These are phyloP conservation scores for Hirudo medicinalis DNA, from an alignment of 1,140 invertebrate genomes.

Conservation along the genomic window DNA sequence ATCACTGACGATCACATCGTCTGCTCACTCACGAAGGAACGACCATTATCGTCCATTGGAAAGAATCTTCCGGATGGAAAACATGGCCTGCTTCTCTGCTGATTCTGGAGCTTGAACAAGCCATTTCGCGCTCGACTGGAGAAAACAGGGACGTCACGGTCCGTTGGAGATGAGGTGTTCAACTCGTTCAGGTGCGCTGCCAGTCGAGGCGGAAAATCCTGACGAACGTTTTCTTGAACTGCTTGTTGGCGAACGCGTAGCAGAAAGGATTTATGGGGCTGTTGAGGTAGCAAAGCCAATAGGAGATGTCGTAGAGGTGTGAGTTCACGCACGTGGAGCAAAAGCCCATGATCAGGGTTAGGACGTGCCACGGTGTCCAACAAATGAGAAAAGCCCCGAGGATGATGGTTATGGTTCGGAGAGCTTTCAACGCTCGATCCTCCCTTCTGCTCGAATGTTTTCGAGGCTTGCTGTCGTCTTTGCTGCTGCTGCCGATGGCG, in stretches of 20 bases:
- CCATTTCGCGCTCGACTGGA: no score
- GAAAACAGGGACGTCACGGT: no score
- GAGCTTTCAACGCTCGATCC: slow-evolving; percentile 91
- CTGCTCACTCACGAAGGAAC: no score
- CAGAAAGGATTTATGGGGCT: slow-evolving; percentile 90
- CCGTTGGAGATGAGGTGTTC: no score
- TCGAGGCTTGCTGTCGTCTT: background rate
- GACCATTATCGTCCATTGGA: no score
- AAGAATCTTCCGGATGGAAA: no score
- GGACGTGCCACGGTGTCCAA: slow-evolving; percentile 97
- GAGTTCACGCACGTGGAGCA: slow-evolving; percentile 47
- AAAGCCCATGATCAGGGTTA: slow-evolving; percentile 85
- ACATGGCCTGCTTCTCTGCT: no score
- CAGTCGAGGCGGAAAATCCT: slow-evolving; percentile 36
- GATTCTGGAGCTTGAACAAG: no score
- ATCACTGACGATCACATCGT: no score
- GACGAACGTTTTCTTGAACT: slow-evolving; percentile 93
- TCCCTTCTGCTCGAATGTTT: slow-evolving; percentile 44
- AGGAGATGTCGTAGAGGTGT: slow-evolving; percentile 90
- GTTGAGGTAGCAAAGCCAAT: slow-evolving; percentile 97
- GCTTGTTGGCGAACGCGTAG: slow-evolving; percentile 94
- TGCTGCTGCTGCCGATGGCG: background rate
- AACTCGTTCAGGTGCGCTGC: slow-evolving; percentile 24
- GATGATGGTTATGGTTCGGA: slow-evolving; percentile 96
- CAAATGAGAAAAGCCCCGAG: slow-evolving; percentile 92